Conservation (phyloP, 2,797 vertebrate species). For the Sylvia borin region DNA sequence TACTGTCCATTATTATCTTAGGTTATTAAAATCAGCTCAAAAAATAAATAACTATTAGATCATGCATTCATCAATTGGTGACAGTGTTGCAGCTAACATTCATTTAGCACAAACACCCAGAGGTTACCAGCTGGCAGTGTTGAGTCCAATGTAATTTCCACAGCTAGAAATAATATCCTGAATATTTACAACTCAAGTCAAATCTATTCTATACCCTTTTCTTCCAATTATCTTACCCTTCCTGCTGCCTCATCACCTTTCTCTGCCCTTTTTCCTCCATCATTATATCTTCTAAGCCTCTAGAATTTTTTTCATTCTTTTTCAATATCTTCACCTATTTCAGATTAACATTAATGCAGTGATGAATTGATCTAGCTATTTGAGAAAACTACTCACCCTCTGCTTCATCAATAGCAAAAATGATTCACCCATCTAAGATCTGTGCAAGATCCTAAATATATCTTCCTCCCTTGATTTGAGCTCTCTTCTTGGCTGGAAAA, state of each 20-base stretch:
- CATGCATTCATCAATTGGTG: background rate
- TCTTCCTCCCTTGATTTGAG: background rate
- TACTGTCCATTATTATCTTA: background rate
- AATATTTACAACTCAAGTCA: slow-evolving; percentile 7
- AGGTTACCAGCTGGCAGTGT: background rate
- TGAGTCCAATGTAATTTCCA: background rate
- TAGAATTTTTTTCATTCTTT: background rate
- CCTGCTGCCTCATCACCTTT: background rate
- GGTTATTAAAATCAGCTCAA: background rate
- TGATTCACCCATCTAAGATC: background rate
- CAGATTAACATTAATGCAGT: background rate
- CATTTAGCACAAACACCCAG: background rate
- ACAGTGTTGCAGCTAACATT: background rate
- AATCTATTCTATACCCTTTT: background rate
- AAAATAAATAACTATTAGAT: background rate
- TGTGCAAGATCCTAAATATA: background rate
- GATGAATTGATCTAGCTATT: background rate
- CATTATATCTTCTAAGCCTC: background rate
- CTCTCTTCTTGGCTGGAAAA: background rate
- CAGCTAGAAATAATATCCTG: slow-evolving; percentile 18
- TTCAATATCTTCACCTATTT: background rate
- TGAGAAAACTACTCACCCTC: background rate
- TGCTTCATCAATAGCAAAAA: background rate
- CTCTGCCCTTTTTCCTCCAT: background rate
- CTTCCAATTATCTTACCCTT: slow-evolving; percentile 31